Evolutionary conservation across 1,140 invertebrate genomes (phyloP), one percentile per base, ranked within the genome.

Genomic region (Sipha flava): DNA sequence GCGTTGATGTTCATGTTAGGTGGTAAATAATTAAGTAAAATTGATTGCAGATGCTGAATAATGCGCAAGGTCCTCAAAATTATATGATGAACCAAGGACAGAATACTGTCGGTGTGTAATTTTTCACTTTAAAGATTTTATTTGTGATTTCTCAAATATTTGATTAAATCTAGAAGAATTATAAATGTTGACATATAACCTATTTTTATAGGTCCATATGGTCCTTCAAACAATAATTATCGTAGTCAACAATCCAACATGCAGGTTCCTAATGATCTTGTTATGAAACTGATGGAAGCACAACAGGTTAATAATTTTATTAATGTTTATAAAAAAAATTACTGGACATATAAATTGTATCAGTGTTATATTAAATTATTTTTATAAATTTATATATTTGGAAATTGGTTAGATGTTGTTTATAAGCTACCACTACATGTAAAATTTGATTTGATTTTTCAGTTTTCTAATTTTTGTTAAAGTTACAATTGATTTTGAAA

Each of bases 201-300:
- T 26, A 47, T 12, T 66, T 62, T 64, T 37, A 2, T 43, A 49
- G 64, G 79, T 52, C 47, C 31, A 29, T 64, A 68, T 80, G 45
- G 62, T 49, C 9, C 40, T 68, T 47, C 79, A 21, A 73, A 80
- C 16, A 73, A n/a, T n/a, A n/a, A 64, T 57, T 77, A 57, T 40
- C 72, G 72, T 16, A 18, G 3, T 29, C 72, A 77, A 75, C 72
- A 57, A n/a, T 23, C 57, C 9, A 77, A 68, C 29, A 57, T 77
- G 72, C 72, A 77, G 9, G 81, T 88, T 84, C 87, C 88, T 70
- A 87, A 87, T 62, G 87, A 88, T 80, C 85, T 88, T 81, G 82
- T 88, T 23, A 85, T 88, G 84, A 88, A 88, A 83, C 85, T 88
- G 5, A 82, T 88, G 52, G 86, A 88, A 64, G 86, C 88, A 75